Percentiles rank a stretch among this genome's conserved stretches.
These are phyloP conservation scores for Stramonita haemastoma DNA, from an alignment of 2,888 invertebrate genomes.

Conservation along the genomic window DNA sequence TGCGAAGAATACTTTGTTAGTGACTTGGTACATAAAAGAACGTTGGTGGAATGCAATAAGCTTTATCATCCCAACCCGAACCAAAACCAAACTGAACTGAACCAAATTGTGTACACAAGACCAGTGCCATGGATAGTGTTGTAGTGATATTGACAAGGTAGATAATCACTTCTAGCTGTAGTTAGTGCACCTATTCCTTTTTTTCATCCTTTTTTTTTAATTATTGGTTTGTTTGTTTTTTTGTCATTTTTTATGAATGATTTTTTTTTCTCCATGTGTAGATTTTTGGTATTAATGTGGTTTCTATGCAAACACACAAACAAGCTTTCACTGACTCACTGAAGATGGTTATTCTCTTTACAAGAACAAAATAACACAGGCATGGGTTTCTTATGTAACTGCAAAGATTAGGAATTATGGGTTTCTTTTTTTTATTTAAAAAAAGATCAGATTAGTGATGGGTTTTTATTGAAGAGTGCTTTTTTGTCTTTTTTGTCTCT, in stretches of 20 bases:
- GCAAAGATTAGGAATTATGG: too few species aligned
- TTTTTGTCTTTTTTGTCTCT: too few species aligned
- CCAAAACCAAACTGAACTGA: conserved; percentile 19
- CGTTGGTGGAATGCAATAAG: background rate
- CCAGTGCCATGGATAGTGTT: conserved; percentile 11
- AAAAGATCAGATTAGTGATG: too few species aligned
- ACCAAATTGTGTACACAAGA: conserved; percentile 19
- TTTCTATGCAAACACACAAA: conserved; percentile 26
- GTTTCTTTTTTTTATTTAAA: too few species aligned
- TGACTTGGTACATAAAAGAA: background rate
- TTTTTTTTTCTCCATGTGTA: background rate
- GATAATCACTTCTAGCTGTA: background rate
- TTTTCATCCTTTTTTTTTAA: background rate
- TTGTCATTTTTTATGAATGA: background rate
- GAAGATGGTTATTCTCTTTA: too few species aligned
- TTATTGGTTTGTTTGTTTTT: background rate
- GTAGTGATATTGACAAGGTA: background rate
- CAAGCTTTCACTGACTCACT: background rate
- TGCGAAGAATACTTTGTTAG: background rate
- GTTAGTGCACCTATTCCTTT: background rate
- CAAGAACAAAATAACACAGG: background rate
- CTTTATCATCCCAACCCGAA: background rate
- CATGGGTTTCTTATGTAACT: too few species aligned
- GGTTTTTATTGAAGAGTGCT: too few species aligned
- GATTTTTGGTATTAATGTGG: background rate